Evolutionary conservation across 1,140 invertebrate genomes (phyloP), one percentile per base, ranked within the genome.

Genomic region (Drosophila eugracilis): DNA sequence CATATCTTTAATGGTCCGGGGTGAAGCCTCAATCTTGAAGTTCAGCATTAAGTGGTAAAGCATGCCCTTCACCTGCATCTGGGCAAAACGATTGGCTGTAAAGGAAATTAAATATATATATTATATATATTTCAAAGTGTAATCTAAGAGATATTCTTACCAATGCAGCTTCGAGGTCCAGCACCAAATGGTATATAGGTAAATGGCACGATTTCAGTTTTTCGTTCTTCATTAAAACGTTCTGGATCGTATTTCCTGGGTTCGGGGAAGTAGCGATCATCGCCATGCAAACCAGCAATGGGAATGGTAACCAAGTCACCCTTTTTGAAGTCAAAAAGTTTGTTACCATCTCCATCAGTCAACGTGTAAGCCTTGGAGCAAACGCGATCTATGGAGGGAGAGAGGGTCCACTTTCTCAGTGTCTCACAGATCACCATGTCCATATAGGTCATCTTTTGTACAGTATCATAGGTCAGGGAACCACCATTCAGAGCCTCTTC

Each of bases 361-460:
- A 80, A 37, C 1, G 91, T 92, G 54, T 94, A 95, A 3, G 92
- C 89, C 77, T 94, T 92, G 0, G 81, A 86, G 48, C 93, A 94
- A 0, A 91, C 1, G 15, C 94, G 91, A 60, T 94, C 94, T 0
- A 93, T 72, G 1, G 88, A 59, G 0, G 91, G 41, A 0, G 86
- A 92, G 4, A 94, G 84, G 1, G 94, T 92, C 92, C 93, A 94
- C 17, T 92, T 91, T 15, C 94, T 90, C 5, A 95, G 63, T 0
- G 93, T 91, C 86, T 96, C 95, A 58, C 92, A 93, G 0, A 94
- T 69, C 3, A 94, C 93, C 92, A 93, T 94, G 71, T 96, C 95
- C 85, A 95, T 75, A 75, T 95, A 95, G 24, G 93, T 93, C 92
- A 96, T 92, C 19, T 92, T 91, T 26, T 92, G 79, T 0, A 95